Evolutionary conservation across 2,113 vertebrate species (phyloP), one percentile per base, ranked within the genome.

Genomic region (Xiphorhynchus elegans): DNA sequence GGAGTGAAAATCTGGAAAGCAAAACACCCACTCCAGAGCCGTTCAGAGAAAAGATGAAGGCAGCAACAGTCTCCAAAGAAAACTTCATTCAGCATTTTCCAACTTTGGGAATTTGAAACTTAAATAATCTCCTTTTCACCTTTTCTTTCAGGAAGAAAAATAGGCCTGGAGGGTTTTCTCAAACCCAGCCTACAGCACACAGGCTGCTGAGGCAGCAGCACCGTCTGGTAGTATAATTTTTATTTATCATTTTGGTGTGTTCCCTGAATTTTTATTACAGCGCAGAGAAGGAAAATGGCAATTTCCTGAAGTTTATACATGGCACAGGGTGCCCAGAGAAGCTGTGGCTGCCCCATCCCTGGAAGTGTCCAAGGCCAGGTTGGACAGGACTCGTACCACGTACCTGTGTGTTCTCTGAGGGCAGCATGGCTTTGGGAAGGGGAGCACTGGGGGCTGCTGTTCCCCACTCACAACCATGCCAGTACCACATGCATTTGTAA

Each of bases 271-370:
- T 85, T 82, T 59, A 84, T 82, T 84, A 66, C 44, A 82, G 74
- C 64, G 58, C 42, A 40, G 53, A 90, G 49, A 73, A 81, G 79
- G 81, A 53, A 85, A 87, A 94, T 81, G 49, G 60, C 69, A 90
- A 88, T 94, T 94, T 93, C 84, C 60, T 39, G 49, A 94, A 94
- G 79, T 94, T 94, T 93, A 74, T 90, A 60, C 59, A 62, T 7
- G 59, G 25, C 37, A 62, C 25, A 40, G 60, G 25, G 4, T 40
- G 26, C 5, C 17, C 37, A 29, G 37, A 40, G 60, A 19, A 40
- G 18, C 60, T 40, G 60, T 63, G 60, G 26, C 37, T 62, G 60
- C 60, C 37, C 25, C 11, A 19, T 40, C 11, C 60, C 60, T 62
- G 25, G 17, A 7, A 62, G 26, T 40, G 60, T 28, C 8, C 60